Evolutionary conservation across 1,140 invertebrate species (phyloP), one percentile per base, ranked within the genome.

Genomic region (Eurosta solidaginis): DNA sequence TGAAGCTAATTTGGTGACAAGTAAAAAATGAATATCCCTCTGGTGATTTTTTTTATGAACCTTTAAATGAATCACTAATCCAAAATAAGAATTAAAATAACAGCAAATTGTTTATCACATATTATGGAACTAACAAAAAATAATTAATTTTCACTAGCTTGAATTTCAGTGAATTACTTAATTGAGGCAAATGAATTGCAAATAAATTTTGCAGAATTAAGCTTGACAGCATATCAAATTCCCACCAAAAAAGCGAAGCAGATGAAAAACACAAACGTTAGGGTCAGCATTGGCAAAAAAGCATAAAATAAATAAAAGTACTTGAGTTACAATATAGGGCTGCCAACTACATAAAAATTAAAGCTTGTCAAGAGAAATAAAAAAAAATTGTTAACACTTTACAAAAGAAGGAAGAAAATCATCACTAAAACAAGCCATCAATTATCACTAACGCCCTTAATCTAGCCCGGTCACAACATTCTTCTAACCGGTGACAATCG

Each of bases 181-280:
- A 68, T 68, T 40, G 59, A 22, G n/a, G 59, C 17, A 68, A 68
- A 68, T 68, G 36, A 40, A 68, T 68, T 68, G 33, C 59, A 40
- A 68, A 68, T 40, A 40, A 68, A 68, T 22, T 22, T n/a, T 17
- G 20, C 49, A 22, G 10, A 20, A 47, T 14, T 3, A 47, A 47
- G n/a, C n/a, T 17, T 22, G n/a, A 52, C n/a, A 7, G 49, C 59
- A 6, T 40, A 68, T 68, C 17, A 10, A 68, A 68, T 68, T 68
- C 40, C 33, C 27, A 68, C 59, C 50, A 68, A 10, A 40, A n/a
- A 68, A 68, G n/a, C 59, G n/a, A 47, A 59, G 33, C 12, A 22
- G 33, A 59, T 40, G 40, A 68, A 42, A 22, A 29, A 36, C 14
- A 29, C 2, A 40, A 3, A 59, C 6, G 6, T 68, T 22, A 68